Evolutionary conservation across 2,888 invertebrate genomes (phyloP).

Genomic region (Maniola hyperantus): DNA sequence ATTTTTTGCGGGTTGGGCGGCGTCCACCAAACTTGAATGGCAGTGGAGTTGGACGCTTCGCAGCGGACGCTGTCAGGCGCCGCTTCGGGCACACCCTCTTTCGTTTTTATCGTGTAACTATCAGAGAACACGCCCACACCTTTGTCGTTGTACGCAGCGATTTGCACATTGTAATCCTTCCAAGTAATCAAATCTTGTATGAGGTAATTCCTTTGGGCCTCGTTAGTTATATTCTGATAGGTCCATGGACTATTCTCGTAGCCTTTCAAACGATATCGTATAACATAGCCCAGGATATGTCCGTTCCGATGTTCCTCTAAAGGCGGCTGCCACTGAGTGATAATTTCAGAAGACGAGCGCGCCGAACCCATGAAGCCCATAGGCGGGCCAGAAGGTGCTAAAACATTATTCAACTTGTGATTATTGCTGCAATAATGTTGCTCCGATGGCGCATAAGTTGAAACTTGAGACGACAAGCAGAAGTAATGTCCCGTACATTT

Average conservation of each 20-base stretch:
- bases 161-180: constrained; percentile 98
- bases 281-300: constrained; percentile 95
- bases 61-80: constrained; percentile 92
- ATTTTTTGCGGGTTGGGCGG: constrained; percentile 98
- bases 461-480: not conserved
- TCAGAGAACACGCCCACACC: constrained; percentile 97
- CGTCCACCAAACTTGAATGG: constrained; percentile 93
- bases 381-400: constrained; percentile 98
- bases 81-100: constrained; percentile 97
- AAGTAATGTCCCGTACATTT: not conserved
- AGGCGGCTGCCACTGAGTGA: constrained; percentile 98
- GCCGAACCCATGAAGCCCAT: constrained; percentile 97
- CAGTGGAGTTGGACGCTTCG: constrained; percentile 92
- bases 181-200: constrained; percentile 97
- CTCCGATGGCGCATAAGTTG: not conserved
- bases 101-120: constrained; percentile 95
- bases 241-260: constrained; percentile 97
- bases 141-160: constrained; percentile 98
- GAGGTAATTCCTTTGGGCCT: constrained; percentile 94
- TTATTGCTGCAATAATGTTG: not conserved
- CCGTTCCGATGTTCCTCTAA: constrained; percentile 97
- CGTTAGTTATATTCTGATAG: constrained; percentile 94
- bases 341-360: constrained; percentile 96
- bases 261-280: constrained; percentile 94
- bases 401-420: constrained; percentile 33